Base-by-base conservation (phyloP, 2,888 invertebrate genomes). In the Clostera curtula region DNA sequence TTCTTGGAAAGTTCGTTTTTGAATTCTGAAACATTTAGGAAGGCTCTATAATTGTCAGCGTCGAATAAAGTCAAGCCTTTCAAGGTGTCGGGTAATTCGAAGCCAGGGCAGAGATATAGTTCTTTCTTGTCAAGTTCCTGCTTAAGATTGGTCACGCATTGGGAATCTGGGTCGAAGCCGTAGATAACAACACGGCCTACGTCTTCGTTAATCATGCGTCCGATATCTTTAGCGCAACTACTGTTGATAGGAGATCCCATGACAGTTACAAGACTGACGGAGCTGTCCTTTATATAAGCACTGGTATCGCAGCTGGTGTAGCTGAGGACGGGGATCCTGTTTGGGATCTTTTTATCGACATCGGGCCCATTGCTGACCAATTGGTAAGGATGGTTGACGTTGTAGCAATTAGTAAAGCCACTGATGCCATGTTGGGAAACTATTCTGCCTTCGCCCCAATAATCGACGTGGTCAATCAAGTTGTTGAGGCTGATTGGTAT, bases 401-500 rank as follows among this genome's bases (percentile, higher is more conserved):
- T 65, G 26, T 61, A 68, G 16, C 62, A 57, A 23, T 61, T 40
- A 0, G 41, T 2, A 29, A 59, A 66, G 1, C 67, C 67, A 11
- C 53, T 60, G 9, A 14, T 23, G 0, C 50, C 56, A 0, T 12
- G 23, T 3, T 29, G n/a, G 1, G 40, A 15, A 0, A 27, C 27
- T 1, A 64, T 51, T 25, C 41, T 49, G 0, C 67, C 68, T 27
- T 67, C 65, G 2, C 68, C 66, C 67, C 67, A 68, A 19, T 68
- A 68, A 37, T 67, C 65, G 1, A 68, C 53, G 24, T 55, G 56
- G 2, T 62, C 51, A 3, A 66, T 31, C 2, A 59, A 24, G 2
- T 34, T 14, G 1, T 38, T 29, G 1, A 17, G 14, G 0, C 35
- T 19, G 2, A 6, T 6, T 4, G 68, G 68, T 14, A 68, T 31